These are phyloP conservation scores for Brachionus rotundiformis DNA, from an alignment of 1,140 invertebrate genomes.

Conservation along the genomic window DNA sequence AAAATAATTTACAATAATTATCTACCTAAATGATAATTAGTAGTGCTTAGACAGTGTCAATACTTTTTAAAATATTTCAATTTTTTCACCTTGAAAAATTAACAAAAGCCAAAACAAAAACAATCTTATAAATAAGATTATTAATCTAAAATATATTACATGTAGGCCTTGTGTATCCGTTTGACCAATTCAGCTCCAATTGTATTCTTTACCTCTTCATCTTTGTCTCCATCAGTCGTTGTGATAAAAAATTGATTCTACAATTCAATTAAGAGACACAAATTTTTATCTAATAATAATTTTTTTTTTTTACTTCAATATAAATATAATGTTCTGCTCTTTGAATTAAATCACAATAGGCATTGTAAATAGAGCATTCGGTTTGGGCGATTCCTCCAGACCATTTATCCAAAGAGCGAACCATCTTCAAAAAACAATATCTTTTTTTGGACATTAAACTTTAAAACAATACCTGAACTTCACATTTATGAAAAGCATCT, in stretches of 20 bases:
- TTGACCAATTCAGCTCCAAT: background rate
- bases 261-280: background rate
- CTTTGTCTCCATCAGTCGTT: background rate
- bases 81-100: too few species aligned
- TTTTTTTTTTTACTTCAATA: background rate
- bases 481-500: background rate
- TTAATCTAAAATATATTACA: background rate
- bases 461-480: background rate
- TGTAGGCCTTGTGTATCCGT: background rate
- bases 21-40: too few species aligned
- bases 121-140: too few species aligned
- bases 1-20: too few species aligned
- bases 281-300: background rate
- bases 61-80: too few species aligned
- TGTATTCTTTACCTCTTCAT: background rate
- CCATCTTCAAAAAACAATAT: background rate
- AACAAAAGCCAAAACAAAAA: too few species aligned
- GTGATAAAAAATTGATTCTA: constrained; percentile 51
- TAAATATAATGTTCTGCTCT: constrained; percentile 83
- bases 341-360: constrained; percentile 86
- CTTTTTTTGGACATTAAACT: background rate
- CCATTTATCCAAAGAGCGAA: constrained; percentile 69
- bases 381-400: constrained; percentile 79
- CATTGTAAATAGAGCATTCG: constrained; percentile 88
- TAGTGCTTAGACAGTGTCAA: too few species aligned